Evolutionary conservation across 2,797 vertebrate species (phyloP).

Genomic region (Stomatorhinus walkeri): DNA sequence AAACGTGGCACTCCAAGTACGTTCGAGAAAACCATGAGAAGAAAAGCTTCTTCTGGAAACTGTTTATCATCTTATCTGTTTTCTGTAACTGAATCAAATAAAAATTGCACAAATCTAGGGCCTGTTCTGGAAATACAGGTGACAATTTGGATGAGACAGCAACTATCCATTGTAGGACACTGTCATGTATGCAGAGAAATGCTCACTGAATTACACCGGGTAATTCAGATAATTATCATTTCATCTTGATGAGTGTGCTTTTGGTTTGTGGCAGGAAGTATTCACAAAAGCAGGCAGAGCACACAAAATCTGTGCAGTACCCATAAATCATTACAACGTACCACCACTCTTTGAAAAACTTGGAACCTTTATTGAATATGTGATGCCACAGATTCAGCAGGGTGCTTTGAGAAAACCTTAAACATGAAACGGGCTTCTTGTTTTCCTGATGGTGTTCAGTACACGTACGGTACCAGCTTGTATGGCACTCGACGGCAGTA

Average conservation of each 20-base stretch:
- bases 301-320: not conserved
- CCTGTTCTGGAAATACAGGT: not conserved
- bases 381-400: not conserved
- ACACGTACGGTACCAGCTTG: constrained; percentile 37
- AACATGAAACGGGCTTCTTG: not conserved
- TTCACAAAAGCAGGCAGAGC: not conserved
- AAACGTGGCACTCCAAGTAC: not conserved
- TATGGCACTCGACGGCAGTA: constrained; percentile 37
- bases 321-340: not conserved
- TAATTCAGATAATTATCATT: not conserved
- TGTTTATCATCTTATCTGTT: not conserved
- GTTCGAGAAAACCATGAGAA: not conserved
- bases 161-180: not conserved
- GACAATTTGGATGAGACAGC: not conserved
- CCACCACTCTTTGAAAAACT: not conserved
- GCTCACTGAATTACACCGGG: too few relatives aligned
- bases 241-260: not conserved
- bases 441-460: constrained; percentile 23
- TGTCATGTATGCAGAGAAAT: not conserved
- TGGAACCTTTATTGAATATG: not conserved
- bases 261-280: not conserved
- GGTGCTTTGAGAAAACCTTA: not conserved
- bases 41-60: not conserved
- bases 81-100: not conserved
- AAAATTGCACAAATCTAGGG: not conserved